A percentile compares a stretch with the other conserved stretches of the same genome.
These are phyloP conservation scores for Rhynchopsitta pachyrhyncha DNA, from an alignment of 2,113 vertebrate genomes.

Conservation along the genomic window DNA sequence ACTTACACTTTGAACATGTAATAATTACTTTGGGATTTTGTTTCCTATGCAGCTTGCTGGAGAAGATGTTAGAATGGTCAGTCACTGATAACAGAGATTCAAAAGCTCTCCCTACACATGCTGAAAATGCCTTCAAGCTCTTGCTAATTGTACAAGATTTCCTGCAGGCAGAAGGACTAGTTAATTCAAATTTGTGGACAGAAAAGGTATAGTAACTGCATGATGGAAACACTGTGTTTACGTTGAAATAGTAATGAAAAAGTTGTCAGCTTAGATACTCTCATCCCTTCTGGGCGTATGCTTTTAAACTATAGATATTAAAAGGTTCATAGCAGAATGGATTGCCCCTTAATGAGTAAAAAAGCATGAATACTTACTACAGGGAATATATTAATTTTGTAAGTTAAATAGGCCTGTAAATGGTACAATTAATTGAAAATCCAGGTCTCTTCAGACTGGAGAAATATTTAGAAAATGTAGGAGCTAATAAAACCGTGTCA, in stretches of 20 bases:
- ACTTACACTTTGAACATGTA: background rate
- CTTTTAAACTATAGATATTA: background rate
- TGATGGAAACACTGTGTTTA: background rate
- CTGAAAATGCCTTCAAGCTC: slow-evolving; percentile 90
- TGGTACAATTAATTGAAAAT: background rate
- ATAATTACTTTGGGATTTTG: slow-evolving; percentile 56
- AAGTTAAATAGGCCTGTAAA: background rate
- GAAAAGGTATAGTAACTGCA: slow-evolving; percentile 80
- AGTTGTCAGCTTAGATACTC: background rate
- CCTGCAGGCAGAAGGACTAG: slow-evolving; percentile 90
- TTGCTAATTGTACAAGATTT: slow-evolving; percentile 93
- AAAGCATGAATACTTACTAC: background rate
- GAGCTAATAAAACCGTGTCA: background rate
- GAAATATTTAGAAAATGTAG: background rate
- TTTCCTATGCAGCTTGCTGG: slow-evolving; percentile 83
- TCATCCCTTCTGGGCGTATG: background rate
- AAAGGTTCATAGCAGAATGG: background rate
- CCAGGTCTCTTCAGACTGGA: background rate
- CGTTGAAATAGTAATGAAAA: background rate
- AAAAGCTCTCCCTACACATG: slow-evolving; percentile 83
- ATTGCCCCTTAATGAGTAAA: background rate
- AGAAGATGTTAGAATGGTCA: slow-evolving; percentile 94
- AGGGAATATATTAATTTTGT: background rate
- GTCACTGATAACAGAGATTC: slow-evolving; percentile 91
- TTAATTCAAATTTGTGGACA: slow-evolving; percentile 89